A percentile compares a stretch with the other conserved stretches of the same genome.
Conservation (phyloP, 2,797 vertebrate species). For the Bradypodion ventrale region DNA sequence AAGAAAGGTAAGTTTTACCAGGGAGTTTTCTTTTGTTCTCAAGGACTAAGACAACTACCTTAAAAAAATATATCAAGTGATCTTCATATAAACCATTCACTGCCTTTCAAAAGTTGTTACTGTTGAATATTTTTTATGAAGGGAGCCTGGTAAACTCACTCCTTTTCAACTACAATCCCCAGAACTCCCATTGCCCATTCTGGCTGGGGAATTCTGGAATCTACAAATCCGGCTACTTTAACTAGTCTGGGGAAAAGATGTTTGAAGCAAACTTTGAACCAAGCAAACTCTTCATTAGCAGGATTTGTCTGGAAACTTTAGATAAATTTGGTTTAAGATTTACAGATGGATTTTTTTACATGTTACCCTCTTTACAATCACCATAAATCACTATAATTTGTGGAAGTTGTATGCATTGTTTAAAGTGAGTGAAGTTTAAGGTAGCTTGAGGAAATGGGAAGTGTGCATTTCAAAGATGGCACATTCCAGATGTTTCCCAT, state of each 20-base stretch:
- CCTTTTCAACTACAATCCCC: too few species aligned
- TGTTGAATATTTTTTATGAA: not conserved
- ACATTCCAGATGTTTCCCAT: conserved; percentile 58
- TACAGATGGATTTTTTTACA: not conserved
- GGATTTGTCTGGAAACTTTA: not conserved
- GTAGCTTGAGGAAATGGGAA: not conserved
- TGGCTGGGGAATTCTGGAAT: too few species aligned
- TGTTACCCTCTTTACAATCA: not conserved
- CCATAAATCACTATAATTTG: not conserved
- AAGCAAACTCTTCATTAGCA: not conserved
- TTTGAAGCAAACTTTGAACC: not conserved
- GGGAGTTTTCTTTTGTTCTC: too few species aligned
- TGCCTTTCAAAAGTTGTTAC: not conserved
- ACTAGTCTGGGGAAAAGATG: not conserved
- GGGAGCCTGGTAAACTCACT: too few species aligned
- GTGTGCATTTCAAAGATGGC: conserved; percentile 34
- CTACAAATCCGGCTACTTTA: not conserved
- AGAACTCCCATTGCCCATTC: too few species aligned
- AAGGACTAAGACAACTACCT: too few species aligned
- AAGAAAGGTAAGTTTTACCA: too few species aligned
- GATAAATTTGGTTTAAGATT: not conserved
- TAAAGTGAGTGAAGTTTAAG: not conserved
- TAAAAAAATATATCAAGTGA: not conserved
- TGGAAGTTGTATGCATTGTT: not conserved
- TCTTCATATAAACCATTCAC: not conserved